Evolutionary conservation across 2,888 invertebrate species (phyloP).

Genomic region (Odontocerum albicorne): DNA sequence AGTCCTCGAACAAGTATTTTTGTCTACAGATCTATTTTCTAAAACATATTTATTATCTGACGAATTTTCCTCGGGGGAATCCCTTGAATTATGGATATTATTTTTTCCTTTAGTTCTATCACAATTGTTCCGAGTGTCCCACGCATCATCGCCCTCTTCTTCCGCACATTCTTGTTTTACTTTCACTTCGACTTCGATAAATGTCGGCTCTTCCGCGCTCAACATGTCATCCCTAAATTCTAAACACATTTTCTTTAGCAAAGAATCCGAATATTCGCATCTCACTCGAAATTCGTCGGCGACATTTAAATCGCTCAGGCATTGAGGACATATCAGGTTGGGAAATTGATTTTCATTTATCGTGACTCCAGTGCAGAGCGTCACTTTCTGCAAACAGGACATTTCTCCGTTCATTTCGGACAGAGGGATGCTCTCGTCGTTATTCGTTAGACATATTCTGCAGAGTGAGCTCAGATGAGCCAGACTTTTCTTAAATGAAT

Average conservation of each 20-base stretch:
- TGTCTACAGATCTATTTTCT: too few relatives aligned
- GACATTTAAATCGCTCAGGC: not conserved
- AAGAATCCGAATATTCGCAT: not conserved
- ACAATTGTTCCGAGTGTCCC: too few relatives aligned
- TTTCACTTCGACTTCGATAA: too few relatives aligned
- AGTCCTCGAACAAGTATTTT: too few relatives aligned
- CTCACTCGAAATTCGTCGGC: conserved; percentile 1
- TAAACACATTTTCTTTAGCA: conserved; percentile 3
- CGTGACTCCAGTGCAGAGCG: not conserved
- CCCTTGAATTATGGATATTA: too few relatives aligned
- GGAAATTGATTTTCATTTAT: not conserved
- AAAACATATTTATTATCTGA: too few relatives aligned
- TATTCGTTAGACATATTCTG: not conserved
- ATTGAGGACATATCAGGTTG: not conserved
- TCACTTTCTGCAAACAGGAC: not conserved
- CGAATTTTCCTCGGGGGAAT: too few relatives aligned
- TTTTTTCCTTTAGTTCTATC: too few relatives aligned
- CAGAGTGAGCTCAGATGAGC: not conserved
- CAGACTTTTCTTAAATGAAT: not conserved
- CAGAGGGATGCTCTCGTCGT: not conserved
- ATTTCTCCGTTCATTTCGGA: not conserved
- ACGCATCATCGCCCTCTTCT: too few relatives aligned
- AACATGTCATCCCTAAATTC: too few relatives aligned
- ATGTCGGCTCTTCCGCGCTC: too few relatives aligned
- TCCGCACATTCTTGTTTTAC: too few relatives aligned